A percentile compares a stretch with the other conserved stretches of the same genome.
Evolutionary conservation across 2,797 vertebrate species (phyloP).

Genomic region (Sarcoramphus papa): DNA sequence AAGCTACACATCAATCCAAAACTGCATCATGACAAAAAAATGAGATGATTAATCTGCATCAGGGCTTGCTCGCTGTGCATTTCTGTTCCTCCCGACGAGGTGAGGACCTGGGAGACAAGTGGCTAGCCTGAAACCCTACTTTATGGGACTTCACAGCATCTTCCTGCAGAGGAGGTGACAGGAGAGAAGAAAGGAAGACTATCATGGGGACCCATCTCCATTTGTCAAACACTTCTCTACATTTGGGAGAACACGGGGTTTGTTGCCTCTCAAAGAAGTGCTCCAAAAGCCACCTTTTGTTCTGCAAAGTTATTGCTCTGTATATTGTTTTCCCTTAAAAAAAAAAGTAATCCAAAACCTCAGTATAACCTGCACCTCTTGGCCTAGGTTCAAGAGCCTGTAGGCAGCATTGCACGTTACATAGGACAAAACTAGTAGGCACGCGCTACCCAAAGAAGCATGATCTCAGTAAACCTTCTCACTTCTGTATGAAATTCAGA

Average conservation of each 20-base stretch:
- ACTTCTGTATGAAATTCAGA: neutral
- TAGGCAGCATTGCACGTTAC: neutral
- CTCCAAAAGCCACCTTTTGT: neutral
- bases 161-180: neutral
- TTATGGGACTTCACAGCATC: neutral
- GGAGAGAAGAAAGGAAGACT: neutral
- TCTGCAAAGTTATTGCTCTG: neutral
- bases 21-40: neutral
- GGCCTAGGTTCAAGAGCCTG: neutral
- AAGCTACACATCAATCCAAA: neutral
- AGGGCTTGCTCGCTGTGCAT: neutral
- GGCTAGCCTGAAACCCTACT: neutral
- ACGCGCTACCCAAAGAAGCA: neutral
- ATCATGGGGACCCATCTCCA: neutral
- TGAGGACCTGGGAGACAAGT: neutral
- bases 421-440: neutral
- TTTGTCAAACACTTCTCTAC: neutral
- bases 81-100: accelerated
- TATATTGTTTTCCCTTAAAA: neutral
- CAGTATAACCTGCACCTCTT: neutral
- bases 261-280: neutral
- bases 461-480: neutral
- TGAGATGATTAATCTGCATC: neutral
- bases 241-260: neutral
- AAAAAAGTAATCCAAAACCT: neutral